A percentile compares a stretch with the other conserved stretches of the same genome.
Conservation (phyloP, 2,888 invertebrate genomes). For the Aproaerema taeniolella region DNA sequence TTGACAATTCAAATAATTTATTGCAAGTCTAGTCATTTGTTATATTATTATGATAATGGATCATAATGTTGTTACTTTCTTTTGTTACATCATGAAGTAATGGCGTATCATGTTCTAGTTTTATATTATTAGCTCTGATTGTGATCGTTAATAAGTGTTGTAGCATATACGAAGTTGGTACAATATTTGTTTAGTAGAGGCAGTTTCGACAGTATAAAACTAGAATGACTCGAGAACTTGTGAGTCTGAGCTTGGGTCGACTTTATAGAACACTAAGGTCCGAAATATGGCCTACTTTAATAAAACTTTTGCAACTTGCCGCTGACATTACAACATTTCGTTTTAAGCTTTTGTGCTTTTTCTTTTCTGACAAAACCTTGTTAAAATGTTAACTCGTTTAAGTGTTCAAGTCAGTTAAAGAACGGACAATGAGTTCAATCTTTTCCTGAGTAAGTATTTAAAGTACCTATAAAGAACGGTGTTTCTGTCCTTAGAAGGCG, state of each 20-base stretch:
- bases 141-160: slow-evolving; percentile 14
- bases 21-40: slow-evolving; percentile 13
- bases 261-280: slow-evolving; percentile 25
- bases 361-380: slow-evolving; percentile 31
- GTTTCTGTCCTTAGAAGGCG: slow-evolving; percentile 24
- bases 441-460: slow-evolving; percentile 23
- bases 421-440: slow-evolving; percentile 42
- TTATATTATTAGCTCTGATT: slow-evolving; percentile 12
- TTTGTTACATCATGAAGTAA: slow-evolving; percentile 13
- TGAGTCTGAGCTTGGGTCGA: background rate
- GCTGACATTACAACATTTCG: slow-evolving; percentile 34
- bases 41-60: slow-evolving; percentile 9
- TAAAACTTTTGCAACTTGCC: slow-evolving; percentile 41
- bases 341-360: slow-evolving; percentile 27
- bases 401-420: slow-evolving; percentile 37
- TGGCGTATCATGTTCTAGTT: slow-evolving; percentile 7
- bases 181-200: slow-evolving; percentile 4
- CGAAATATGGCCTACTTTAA: slow-evolving; percentile 35
- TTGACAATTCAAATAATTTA: slow-evolving; percentile 34
- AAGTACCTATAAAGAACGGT: slow-evolving; percentile 31
- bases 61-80: slow-evolving; percentile 10
- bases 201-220: slow-evolving; percentile 6
- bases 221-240: background rate
- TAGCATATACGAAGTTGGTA: slow-evolving; percentile 1
- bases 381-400: slow-evolving; percentile 38